phyloP scores from a whole-genome alignment of 2,797 vertebrate genomes.

The Linurgus olivaceus region DNA sequence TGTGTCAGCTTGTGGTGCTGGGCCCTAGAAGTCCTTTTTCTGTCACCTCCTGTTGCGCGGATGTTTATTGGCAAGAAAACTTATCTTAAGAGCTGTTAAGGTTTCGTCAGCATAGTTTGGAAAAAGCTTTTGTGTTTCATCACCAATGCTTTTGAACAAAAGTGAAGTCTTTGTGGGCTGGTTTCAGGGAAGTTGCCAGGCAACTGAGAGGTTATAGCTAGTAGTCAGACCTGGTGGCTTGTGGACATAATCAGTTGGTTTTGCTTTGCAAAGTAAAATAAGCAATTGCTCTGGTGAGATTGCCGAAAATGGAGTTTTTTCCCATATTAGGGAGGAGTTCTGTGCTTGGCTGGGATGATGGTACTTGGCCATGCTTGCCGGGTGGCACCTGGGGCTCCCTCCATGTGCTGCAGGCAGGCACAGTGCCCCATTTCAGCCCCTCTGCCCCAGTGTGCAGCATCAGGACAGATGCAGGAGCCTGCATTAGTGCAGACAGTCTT shows the following conservation, averaged over 20 bases:
- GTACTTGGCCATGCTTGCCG: background rate
- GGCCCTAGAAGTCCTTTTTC: background rate
- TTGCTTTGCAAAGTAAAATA: background rate
- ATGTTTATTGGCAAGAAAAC: background rate
- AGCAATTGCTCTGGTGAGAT: background rate
- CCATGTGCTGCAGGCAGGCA: rapidly evolving
- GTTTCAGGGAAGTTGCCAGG: background rate
- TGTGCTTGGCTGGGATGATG: background rate
- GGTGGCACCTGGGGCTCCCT: background rate
- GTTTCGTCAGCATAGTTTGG: background rate
- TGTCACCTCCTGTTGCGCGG: rapidly evolving
- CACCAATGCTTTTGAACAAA: background rate
- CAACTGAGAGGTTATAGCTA: background rate
- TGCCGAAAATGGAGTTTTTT: background rate
- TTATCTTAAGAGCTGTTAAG: background rate
- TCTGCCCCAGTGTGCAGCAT: background rate
- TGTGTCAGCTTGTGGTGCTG: background rate
- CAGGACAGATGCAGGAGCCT: background rate
- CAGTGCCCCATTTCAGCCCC: background rate
- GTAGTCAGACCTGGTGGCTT: background rate
- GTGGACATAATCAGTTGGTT: background rate
- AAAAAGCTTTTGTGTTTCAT: background rate
- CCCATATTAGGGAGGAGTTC: rapidly evolving
- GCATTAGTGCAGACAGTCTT: background rate
- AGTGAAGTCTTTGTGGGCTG: background rate